phyloP scores from a whole-genome alignment of 2,888 invertebrate species.

The Oeneis ivallda region DNA sequence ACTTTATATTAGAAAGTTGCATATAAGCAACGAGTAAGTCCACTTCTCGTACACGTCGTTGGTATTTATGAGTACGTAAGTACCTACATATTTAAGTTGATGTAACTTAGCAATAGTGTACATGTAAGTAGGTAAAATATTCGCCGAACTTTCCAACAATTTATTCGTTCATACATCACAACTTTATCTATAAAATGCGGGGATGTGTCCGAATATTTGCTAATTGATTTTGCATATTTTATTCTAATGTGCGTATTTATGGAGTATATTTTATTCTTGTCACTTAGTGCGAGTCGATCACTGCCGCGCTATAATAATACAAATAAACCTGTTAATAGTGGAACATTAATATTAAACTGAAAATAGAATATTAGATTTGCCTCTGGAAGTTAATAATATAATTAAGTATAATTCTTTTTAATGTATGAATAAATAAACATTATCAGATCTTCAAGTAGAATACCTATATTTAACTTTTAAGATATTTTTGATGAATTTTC shows the following conservation, averaged over 20 bases:
- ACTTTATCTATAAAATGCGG: constrained; percentile 40
- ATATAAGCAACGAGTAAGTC: constrained; percentile 72
- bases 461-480: too few relatives aligned
- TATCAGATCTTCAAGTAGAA: too few relatives aligned
- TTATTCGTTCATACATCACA: constrained; percentile 24
- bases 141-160: constrained; percentile 29
- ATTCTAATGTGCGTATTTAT: constrained; percentile 37
- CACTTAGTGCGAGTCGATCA: constrained; percentile 38
- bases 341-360: constrained; percentile 59
- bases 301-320: constrained; percentile 45
- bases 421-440: neutral
- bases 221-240: constrained; percentile 41
- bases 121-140: constrained; percentile 48
- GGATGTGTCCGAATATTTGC: constrained; percentile 35
- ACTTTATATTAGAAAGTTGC: constrained; percentile 77
- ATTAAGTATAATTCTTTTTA: neutral
- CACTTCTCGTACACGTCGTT: constrained; percentile 61
- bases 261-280: constrained; percentile 33
- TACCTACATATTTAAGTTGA: constrained; percentile 68
- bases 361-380: constrained; percentile 3
- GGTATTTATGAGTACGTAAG: constrained; percentile 61
- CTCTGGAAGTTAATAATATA: neutral
- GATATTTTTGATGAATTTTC: too few relatives aligned
- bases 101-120: constrained; percentile 68
- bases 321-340: constrained; percentile 63